Evolutionary conservation across 2,888 invertebrate genomes (phyloP).

Genomic region (Corbicula japonica): DNA sequence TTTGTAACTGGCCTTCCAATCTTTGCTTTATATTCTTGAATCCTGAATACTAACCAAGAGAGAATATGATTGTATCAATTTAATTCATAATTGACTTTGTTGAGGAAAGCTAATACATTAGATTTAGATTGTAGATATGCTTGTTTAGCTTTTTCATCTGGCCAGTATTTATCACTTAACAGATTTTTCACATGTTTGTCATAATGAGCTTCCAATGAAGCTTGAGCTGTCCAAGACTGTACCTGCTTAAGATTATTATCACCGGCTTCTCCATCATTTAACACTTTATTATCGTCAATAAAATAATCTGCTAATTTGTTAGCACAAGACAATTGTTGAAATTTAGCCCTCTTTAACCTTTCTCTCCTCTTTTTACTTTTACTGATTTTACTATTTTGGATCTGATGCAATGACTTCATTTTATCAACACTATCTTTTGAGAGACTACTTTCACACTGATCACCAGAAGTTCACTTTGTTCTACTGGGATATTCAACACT

Average conservation of each 20-base stretch:
- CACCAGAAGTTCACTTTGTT: neutral
- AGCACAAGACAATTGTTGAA: constrained; percentile 10
- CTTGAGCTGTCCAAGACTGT: neutral
- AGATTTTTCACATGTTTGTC: constrained; percentile 29
- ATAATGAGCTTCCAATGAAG: constrained; percentile 2
- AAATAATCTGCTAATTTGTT: constrained; percentile 18
- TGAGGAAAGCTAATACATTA: too few species aligned
- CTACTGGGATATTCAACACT: neutral
- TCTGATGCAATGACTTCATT: neutral
- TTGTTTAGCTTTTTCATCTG: too few species aligned
- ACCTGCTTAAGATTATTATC: neutral
- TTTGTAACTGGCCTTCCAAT: too few species aligned
- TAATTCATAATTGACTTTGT: too few species aligned
- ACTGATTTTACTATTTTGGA: neutral
- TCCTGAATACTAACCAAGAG: too few species aligned
- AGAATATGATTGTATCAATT: too few species aligned
- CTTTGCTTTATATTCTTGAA: too few species aligned
- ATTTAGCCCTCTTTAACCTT: neutral
- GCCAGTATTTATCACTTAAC: constrained; percentile 56
- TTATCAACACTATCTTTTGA: constrained; percentile 6
- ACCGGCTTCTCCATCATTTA: neutral
- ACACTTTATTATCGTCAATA: neutral
- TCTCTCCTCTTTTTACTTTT: constrained; percentile 12
- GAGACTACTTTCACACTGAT: neutral
- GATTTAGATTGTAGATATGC: too few species aligned